phyloP scores from a whole-genome alignment of 2,113 vertebrate species.

The Sarotherodon lohbergeri region DNA sequence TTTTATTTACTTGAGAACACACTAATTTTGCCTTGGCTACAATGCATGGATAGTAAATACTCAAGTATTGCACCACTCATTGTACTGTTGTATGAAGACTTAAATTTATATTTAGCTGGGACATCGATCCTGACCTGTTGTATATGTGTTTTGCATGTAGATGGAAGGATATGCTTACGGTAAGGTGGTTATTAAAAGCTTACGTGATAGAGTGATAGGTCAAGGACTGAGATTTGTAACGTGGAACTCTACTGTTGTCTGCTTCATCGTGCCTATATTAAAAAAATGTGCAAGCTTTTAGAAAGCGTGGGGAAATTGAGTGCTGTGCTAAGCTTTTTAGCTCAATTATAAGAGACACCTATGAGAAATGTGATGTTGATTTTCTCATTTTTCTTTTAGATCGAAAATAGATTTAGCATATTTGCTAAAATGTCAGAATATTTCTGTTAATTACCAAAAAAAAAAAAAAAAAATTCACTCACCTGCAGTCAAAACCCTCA shows the following conservation, averaged over 20 bases:
- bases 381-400: not conserved
- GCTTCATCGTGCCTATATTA: not conserved
- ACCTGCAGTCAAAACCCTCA: not conserved
- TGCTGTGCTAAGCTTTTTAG: not conserved
- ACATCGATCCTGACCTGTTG: not conserved
- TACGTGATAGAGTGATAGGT: not conserved
- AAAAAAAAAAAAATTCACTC: not conserved
- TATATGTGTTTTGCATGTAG: not conserved
- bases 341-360: not conserved
- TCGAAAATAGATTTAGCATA: not conserved
- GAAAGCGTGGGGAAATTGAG: not conserved
- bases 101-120: not conserved
- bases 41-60: not conserved
- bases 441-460: not conserved
- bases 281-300: not conserved
- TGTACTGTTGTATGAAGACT: not conserved
- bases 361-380: not conserved
- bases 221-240: not conserved
- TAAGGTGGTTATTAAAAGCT: not conserved
- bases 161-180: not conserved
- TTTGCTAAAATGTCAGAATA: not conserved
- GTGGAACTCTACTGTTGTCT: not conserved
- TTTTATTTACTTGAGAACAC: not conserved
- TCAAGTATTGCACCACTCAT: not conserved
- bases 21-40: not conserved